Percentiles rank a stretch among this genome's conserved stretches.
Evolutionary conservation across 2,113 vertebrate genomes (phyloP).

Genomic region (Rhinogobius similis): DNA sequence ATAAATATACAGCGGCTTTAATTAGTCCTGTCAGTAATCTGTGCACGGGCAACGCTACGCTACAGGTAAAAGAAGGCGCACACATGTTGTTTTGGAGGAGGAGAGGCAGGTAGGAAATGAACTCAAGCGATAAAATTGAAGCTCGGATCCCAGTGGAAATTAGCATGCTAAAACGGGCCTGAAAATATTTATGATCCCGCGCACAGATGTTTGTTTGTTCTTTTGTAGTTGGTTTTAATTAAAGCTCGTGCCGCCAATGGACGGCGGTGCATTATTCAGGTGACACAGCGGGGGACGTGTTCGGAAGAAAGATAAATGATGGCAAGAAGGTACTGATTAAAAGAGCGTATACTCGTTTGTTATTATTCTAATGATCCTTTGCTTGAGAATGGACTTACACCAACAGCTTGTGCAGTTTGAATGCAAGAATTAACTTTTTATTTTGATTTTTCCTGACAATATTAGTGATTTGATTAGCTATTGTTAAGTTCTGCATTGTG

Average conservation of each 20-base stretch:
- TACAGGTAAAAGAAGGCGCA: conserved; percentile 63
- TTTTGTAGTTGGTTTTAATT: conserved; percentile 36
- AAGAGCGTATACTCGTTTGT: background rate
- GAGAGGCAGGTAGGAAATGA: conserved; percentile 47
- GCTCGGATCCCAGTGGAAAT: conserved; percentile 66
- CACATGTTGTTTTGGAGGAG: conserved; percentile 20
- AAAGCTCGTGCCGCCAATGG: conserved; percentile 9
- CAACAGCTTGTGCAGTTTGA: background rate
- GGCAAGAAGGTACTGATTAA: background rate
- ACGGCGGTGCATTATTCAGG: conserved; percentile 9
- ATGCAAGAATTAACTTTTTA: background rate
- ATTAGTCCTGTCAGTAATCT: conserved; percentile 69
- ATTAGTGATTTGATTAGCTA: no score
- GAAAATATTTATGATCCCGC: conserved; percentile 60
- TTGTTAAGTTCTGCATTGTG: background rate
- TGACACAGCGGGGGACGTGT: background rate
- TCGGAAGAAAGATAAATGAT: background rate
- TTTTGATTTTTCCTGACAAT: no score
- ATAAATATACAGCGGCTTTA: conserved; percentile 70
- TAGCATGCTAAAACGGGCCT: conserved; percentile 53
- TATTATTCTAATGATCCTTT: background rate
- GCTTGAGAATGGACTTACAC: background rate
- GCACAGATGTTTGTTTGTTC: conserved; percentile 63
- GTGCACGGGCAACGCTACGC: conserved; percentile 60
- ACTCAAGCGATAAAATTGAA: conserved; percentile 65